Percentiles rank a stretch among this genome's conserved stretches.
Conservation (phyloP, 2,113 vertebrate species). For the Pteruthius melanotis region DNA sequence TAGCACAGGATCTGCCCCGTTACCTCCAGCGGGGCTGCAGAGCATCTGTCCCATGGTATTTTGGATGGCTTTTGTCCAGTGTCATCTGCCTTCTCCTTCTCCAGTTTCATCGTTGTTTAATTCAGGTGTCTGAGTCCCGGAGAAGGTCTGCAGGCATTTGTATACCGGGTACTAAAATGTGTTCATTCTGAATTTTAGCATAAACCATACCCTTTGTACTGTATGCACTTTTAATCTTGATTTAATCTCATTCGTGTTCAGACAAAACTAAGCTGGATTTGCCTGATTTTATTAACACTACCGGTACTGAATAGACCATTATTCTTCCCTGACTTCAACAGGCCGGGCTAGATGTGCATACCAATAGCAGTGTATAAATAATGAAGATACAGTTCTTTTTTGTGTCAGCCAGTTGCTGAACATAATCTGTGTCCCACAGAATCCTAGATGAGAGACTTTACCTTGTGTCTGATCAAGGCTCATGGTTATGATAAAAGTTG, state of each 20-base stretch:
- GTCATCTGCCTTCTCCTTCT: not conserved
- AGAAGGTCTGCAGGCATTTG: slow-evolving; percentile 2
- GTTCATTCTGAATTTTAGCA: slow-evolving; percentile 25
- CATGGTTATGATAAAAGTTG: slow-evolving; percentile 6
- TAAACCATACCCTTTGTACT: slow-evolving; percentile 56
- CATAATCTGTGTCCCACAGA: not conserved
- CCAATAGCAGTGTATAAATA: slow-evolving; percentile 32
- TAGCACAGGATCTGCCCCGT: slow-evolving; percentile 3
- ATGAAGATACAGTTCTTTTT: slow-evolving; percentile 43
- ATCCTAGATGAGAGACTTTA: not conserved
- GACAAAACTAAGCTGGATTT: slow-evolving; percentile 66
- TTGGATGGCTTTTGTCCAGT: not conserved
- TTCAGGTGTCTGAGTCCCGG: slow-evolving; percentile 5
- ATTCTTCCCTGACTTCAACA: slow-evolving; percentile 46
- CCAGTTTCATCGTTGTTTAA: not conserved
- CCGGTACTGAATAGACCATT: slow-evolving; percentile 55
- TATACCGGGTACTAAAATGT: not conserved
- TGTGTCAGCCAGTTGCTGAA: not conserved
- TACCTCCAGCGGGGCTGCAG: slow-evolving; percentile 7
- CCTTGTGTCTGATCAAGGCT: not conserved
- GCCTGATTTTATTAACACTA: slow-evolving; percentile 37
- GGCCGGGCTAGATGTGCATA: slow-evolving; percentile 25
- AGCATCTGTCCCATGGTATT: slow-evolving; percentile 25
- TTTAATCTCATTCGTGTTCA: slow-evolving; percentile 64
- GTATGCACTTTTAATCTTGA: slow-evolving; percentile 59